Evolutionary conservation across 1,140 invertebrate species (phyloP), one percentile per base, ranked within the genome.

Genomic region (Heliconius nattereri): DNA sequence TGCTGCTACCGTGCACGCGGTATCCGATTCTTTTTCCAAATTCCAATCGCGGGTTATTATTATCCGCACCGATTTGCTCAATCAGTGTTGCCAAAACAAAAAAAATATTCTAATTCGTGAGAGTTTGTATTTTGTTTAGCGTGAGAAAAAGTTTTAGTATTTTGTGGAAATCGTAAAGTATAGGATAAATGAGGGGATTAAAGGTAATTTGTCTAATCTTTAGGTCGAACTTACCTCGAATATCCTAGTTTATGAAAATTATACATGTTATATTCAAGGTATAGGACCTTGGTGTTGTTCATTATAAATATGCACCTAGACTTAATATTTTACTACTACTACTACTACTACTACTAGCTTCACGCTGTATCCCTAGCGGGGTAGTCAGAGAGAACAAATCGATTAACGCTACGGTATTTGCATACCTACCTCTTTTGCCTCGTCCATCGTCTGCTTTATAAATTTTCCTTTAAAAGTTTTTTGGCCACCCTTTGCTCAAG

Each of bases 1-100:
- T 90, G 87, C 85, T 86, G 91, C 92, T 93, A 93, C 92, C 85
- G 92, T 92, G 89, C 91, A 89, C 87, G 88, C 89, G 86, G 88
- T 82, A 83, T 66, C 76, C 82, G 82, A 86, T 85, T 88, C 87
- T 82, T 83, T 78, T 84, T 85, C 81, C 87, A 91, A 93, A 92
- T 91, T 85, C 86, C 80, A 82, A 83, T 82, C 76, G 78, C 80
- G 85, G 81, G 86, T 87, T 92, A 88, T 92, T 91, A 93, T 93
- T 92, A 93, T 86, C 83, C 76, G 77, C 80, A 85, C 89, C 87
- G 90, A 91, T 91, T 91, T 85, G 86, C 87, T 86, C 86, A 87
- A 89, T 87, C 84, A 82, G 85, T 83, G 76, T 83, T 90, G 82
- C 85, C 84, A 86, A 80, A 89, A 71, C 87, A 88, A 87, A 90